Percentiles rank a stretch among this genome's conserved stretches.
phyloP scores from a whole-genome alignment of 2,888 invertebrate species.

The Hyles lineata region DNA sequence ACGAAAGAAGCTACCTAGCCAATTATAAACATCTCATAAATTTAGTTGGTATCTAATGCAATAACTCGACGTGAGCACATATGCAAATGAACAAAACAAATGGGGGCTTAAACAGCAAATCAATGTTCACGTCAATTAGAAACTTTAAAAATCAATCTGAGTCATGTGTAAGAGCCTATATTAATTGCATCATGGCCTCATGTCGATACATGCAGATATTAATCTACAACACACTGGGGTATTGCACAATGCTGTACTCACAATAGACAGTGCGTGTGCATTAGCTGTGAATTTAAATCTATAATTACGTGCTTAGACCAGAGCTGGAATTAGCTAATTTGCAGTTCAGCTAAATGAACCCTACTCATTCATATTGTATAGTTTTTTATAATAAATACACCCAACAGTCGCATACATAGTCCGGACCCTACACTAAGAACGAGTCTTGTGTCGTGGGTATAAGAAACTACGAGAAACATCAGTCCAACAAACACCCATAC shows the following conservation, averaged over 20 bases:
- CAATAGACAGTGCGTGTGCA: not conserved
- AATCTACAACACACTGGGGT: constrained; percentile 8
- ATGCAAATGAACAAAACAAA: not conserved
- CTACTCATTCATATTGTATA: not conserved
- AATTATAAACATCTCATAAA: no score
- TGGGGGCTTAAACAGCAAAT: not conserved
- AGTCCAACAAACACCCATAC: no score
- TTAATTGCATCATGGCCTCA: constrained; percentile 5
- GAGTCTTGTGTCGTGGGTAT: no score
- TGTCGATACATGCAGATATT: constrained; percentile 12
- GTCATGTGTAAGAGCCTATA: not conserved
- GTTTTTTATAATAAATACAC: no score
- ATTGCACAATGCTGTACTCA: constrained; percentile 1
- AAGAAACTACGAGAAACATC: no score
- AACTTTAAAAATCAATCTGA: not conserved
- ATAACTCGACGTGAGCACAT: not conserved
- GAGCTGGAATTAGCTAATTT: not conserved
- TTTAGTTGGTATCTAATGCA: no score
- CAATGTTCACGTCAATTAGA: not conserved
- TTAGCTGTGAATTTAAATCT: not conserved
- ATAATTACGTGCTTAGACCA: constrained; percentile 1
- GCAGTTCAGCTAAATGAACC: not conserved
- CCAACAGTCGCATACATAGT: no score
- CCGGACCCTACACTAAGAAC: no score
- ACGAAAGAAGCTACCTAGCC: no score